Conservation (phyloP, 1,140 invertebrate species). For the Trichogramma pretiosum region DNA sequence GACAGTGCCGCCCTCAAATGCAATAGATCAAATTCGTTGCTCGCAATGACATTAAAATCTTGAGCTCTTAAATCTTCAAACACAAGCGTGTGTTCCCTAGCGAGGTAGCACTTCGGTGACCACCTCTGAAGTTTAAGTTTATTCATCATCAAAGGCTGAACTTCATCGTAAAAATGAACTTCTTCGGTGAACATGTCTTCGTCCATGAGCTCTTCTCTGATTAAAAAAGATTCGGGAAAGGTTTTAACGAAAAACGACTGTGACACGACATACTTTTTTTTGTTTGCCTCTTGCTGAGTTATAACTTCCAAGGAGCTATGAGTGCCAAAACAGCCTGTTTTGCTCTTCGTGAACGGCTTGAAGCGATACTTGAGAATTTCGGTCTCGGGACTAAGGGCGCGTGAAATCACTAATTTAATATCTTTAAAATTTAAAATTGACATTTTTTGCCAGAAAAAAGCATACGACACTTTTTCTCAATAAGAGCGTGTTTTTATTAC, state of each 20-base stretch:
- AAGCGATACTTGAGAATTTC: conserved; percentile 1
- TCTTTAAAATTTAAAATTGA: neutral
- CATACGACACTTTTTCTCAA: no score
- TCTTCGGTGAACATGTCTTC: neutral
- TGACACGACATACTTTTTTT: neutral
- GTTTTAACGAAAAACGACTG: conserved; percentile 1
- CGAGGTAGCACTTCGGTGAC: conserved; percentile 39
- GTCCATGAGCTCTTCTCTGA: neutral
- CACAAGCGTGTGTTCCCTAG: conserved; percentile 36
- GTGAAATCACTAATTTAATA: neutral
- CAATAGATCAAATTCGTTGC: conserved; percentile 25
- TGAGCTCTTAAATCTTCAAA: conserved; percentile 42
- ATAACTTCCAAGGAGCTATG: neutral
- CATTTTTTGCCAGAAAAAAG: no score
- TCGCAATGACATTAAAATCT: conserved; percentile 22
- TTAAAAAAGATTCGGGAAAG: neutral
- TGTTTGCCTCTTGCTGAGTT: neutral
- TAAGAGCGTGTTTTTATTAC: no score
- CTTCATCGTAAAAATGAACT: neutral
- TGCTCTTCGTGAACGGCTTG: neutral
- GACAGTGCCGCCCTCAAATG: conserved; percentile 42
- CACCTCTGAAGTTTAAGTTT: conserved; percentile 7
- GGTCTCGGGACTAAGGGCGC: neutral
- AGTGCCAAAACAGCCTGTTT: conserved; percentile 3
- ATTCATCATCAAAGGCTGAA: neutral